Percentiles rank a stretch among this genome's conserved stretches.
These are phyloP conservation scores for Leptinotarsa peninsularis DNA, from an alignment of 2,888 invertebrate genomes.

Conservation along the genomic window DNA sequence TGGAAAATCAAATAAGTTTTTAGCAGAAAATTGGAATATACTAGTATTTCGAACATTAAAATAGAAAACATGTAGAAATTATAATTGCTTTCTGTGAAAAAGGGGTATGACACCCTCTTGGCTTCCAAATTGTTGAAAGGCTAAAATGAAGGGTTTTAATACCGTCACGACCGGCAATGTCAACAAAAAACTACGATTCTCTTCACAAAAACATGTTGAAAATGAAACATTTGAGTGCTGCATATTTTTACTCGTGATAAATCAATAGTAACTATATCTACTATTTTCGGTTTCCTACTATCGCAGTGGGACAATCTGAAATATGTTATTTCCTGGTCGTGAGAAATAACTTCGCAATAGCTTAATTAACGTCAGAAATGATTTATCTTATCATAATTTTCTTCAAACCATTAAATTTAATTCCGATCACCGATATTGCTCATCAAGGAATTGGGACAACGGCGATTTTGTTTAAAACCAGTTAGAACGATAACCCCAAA, in stretches of 20 bases:
- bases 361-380: conserved; percentile 18
- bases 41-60: too few relatives aligned
- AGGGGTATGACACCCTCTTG: too few relatives aligned
- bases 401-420: conserved; percentile 15
- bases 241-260: not conserved
- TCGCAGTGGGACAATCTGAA: conserved; percentile 6
- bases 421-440: not conserved
- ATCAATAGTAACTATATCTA: not conserved
- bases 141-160: too few relatives aligned
- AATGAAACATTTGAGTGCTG: too few relatives aligned
- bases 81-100: too few relatives aligned
- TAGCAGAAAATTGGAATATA: too few relatives aligned
- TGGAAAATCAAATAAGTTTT: too few relatives aligned
- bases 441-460: not conserved
- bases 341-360: not conserved
- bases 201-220: too few relatives aligned
- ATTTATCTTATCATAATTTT: not conserved
- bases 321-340: conserved; percentile 14
- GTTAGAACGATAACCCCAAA: not conserved
- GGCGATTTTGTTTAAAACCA: not conserved
- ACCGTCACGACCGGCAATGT: too few relatives aligned
- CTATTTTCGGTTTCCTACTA: not conserved
- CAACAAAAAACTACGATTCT: too few relatives aligned
- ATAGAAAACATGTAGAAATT: too few relatives aligned
- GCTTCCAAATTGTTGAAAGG: too few relatives aligned